A percentile compares a stretch with the other conserved stretches of the same genome.
Conservation (phyloP, 2,113 vertebrate genomes). For the Pagrus major region DNA sequence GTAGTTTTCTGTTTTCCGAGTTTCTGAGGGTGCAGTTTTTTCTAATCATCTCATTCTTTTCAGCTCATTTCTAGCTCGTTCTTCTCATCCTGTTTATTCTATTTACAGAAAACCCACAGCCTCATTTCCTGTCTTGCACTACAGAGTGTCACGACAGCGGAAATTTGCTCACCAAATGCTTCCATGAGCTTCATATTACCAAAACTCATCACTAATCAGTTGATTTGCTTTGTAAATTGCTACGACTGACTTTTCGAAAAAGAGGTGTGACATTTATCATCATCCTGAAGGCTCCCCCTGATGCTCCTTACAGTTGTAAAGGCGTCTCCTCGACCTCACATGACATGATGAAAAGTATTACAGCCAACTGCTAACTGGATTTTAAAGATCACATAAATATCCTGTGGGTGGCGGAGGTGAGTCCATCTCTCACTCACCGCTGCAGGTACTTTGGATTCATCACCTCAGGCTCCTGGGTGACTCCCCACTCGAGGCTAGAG, state of each 20-base stretch:
- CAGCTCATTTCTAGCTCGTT: background rate
- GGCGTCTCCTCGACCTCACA: too few relatives aligned
- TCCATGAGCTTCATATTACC: background rate
- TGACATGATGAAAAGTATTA: too few relatives aligned
- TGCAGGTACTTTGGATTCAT: too few relatives aligned
- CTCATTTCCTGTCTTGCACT: background rate
- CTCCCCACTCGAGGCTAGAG: background rate
- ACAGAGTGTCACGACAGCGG: background rate
- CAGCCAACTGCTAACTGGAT: too few relatives aligned
- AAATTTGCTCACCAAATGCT: background rate
- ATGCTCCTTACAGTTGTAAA: too few relatives aligned
- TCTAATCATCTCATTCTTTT: background rate
- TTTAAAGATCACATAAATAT: too few relatives aligned
- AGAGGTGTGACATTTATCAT: background rate
- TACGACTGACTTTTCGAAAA: too few relatives aligned
- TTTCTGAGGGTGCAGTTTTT: background rate
- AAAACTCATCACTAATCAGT: background rate
- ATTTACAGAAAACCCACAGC: too few relatives aligned
- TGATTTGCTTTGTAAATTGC: background rate
- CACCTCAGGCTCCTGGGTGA: background rate
- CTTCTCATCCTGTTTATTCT: background rate
- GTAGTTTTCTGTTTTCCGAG: too few relatives aligned
- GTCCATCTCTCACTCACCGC: too few relatives aligned
- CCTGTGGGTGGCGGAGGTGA: too few relatives aligned
- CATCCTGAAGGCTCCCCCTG: background rate